Evolutionary conservation across 2,888 invertebrate genomes (phyloP), one percentile per base, ranked within the genome.

Genomic region (Zygogramma bicolorata): DNA sequence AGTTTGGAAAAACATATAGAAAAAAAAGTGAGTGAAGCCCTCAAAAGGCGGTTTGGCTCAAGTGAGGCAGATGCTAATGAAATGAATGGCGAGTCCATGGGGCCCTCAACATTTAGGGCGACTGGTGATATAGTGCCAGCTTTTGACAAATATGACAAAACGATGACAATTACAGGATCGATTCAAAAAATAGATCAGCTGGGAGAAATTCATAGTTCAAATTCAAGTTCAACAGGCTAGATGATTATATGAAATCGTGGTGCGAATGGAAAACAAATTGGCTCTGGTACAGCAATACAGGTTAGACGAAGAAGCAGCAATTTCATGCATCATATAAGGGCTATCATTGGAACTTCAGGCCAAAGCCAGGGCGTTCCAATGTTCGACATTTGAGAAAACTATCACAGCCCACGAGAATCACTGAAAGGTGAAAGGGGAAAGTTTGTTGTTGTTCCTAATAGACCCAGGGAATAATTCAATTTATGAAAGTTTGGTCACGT

Each of bases 221-320:
- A 20, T 3, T 8, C 8, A 20, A 20, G 53, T 53, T 53, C 2
- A 22, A 53, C 0, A 6, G 5, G 5, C 10, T 3, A 6, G 49
- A 46, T n/a, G 10, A 46, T 46, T 46, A 18, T 10, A 13, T 18
- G 2, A 49, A 15, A 49, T 22, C n/a, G 3, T 18, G 22, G 6
- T 3, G 10, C 4, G 53, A 53, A 53, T 53, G 53, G 53, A 53
- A 53, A 20, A n/a, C 7, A 22, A 25, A 53, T 5, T 65, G 5
- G 18, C 65, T 1, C 29, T 65, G 10, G 22, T 31, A 2, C 65
- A 65, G 18, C 65, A 65, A 20, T 65, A 53, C 20, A 20, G 53
- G 13, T 15, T 65, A 10, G 65, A 65, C 49, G 29, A 65, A 5
- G 53, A 46, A 18, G 49, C 25, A n/a, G 18, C 27, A 1, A 65